Evolutionary conservation across 2,797 vertebrate genomes (phyloP).

Genomic region (Poecilia velifera): DNA sequence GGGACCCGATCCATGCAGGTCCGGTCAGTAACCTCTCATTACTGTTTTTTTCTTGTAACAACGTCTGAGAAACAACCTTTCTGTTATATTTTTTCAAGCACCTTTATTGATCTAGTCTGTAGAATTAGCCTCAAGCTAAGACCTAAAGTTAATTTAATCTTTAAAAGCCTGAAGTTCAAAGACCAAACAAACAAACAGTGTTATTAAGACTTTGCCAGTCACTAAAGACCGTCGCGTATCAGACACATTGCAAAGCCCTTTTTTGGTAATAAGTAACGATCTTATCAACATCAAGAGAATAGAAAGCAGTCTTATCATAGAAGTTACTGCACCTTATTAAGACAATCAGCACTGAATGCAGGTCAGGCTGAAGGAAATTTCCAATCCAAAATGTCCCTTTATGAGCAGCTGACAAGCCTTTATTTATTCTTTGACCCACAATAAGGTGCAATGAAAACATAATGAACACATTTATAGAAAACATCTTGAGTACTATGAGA

Average conservation of each 20-base stretch:
- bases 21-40: neutral
- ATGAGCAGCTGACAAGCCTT: constrained; percentile 20
- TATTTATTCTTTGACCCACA: constrained; percentile 6
- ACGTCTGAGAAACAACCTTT: neutral
- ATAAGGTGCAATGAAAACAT: neutral
- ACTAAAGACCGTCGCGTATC: constrained; percentile 35
- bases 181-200: constrained; percentile 44
- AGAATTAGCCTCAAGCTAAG: neutral
- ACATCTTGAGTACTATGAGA: neutral
- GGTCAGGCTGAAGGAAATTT: constrained; percentile 18
- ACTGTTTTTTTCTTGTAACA: neutral
- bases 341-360: constrained; percentile 44
- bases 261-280: constrained; percentile 73
- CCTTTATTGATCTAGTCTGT: neutral
- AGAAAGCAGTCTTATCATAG: constrained; percentile 52
- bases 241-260: constrained; percentile 26
- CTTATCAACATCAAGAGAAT: constrained; percentile 68
- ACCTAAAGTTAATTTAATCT: constrained; percentile 30
- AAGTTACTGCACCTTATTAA: constrained; percentile 41
- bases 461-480: neutral
- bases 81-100: neutral
- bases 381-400: constrained; percentile 2
- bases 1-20: too few relatives aligned
- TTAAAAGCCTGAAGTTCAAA: constrained; percentile 17
- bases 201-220: constrained; percentile 44